Base-by-base conservation (phyloP, 1,140 invertebrate species). In the Drosophila mayri region DNA sequence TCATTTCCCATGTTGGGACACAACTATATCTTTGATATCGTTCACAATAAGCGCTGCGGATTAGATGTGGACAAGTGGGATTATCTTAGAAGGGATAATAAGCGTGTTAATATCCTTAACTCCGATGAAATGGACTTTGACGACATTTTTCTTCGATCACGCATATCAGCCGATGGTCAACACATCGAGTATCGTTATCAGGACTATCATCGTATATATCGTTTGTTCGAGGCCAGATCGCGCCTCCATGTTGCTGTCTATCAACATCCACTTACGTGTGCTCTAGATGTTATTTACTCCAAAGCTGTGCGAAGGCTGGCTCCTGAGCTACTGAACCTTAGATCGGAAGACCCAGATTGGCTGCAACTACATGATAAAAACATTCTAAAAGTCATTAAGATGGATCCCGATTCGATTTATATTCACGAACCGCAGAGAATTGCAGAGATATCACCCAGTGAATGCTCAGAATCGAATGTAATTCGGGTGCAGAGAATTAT, bases 61-160 rank as follows among this genome's bases (percentile, higher is more conserved):
- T 93, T 96, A 32, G 96, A 96, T 93, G 96, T 96, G 7, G 96
- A 96, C 88, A 96, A 96, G 91, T 96, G 94, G 94, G 96, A 96
- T 82, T 96, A 96, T 77, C 93, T 96, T 47, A 90, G 94, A 14
- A 92, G 96, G 59, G 96, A 96, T 83, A 94, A 83, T 41, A 79
- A 90, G 46, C 73, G 74, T 22, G n/a, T 84, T 3, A 38, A 90
- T 18, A 3, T 81, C 6, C 63, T 90, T 0, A 67, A 9, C 28
- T 28, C 57, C 14, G 61, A 76, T 1, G 73, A 90, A 65, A 74
- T 91, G 78, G 68, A 91, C 18, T 86, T 92, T 44, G 67, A 91
- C 54, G 66, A 81, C 18, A 30, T 88, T 2, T 91, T 91, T 25
- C 58, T 76, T 9, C 68, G 87, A 11, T 62, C 90, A 2, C 81